Evolutionary conservation across 2,888 invertebrate species (phyloP).

Genomic region (Antheraea yamamai): DNA sequence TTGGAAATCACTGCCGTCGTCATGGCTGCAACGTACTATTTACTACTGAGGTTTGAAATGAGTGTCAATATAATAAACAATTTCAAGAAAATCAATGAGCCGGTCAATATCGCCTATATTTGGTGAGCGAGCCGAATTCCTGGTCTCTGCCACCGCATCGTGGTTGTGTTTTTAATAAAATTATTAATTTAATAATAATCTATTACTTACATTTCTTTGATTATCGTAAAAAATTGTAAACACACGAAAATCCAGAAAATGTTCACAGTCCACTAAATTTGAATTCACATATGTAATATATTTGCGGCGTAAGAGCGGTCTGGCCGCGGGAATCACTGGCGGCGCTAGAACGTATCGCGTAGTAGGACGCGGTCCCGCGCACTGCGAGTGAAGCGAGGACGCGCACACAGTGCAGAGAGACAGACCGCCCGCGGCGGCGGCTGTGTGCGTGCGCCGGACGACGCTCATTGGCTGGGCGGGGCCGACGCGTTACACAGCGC

Average conservation of each 20-base stretch:
- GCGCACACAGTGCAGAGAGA: constrained; percentile 4
- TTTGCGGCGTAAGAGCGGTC: constrained; percentile 22
- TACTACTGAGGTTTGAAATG: not conserved
- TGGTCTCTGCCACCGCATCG: not conserved
- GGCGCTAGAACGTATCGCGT: not conserved
- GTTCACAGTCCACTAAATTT: not conserved
- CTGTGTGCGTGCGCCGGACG: not conserved
- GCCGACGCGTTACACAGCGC: not conserved
- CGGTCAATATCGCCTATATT: not conserved
- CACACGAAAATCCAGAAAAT: not conserved
- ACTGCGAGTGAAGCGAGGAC: not conserved
- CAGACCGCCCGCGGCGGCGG: constrained; percentile 12
- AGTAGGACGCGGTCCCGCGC: not conserved
- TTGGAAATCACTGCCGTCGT: not conserved
- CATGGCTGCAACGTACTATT: not conserved
- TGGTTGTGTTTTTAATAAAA: not conserved
- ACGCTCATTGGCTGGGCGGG: constrained; percentile 1
- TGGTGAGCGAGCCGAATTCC: not conserved
- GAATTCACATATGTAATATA: constrained; percentile 21
- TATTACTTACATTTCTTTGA: not conserved
- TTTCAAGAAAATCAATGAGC: not conserved
- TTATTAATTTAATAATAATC: not conserved
- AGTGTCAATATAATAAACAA: not conserved
- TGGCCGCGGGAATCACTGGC: not conserved
- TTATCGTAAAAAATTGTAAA: not conserved